Base-by-base conservation (phyloP, 1,140 invertebrate species). In the Drosophila oshimai region DNA sequence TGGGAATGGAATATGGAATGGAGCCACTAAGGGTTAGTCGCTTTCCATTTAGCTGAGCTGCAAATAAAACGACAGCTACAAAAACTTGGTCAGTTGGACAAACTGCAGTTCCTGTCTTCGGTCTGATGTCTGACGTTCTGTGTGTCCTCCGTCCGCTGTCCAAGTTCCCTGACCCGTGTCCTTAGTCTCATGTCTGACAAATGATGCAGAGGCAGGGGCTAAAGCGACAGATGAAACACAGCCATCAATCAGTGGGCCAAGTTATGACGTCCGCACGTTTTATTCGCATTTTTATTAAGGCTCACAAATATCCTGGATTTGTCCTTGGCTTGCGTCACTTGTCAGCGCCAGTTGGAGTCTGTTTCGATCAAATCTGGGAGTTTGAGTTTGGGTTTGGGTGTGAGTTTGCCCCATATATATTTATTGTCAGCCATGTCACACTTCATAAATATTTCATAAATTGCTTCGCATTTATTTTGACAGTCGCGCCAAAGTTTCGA, bases 391-490 rank as follows among this genome's bases (percentile, higher is more conserved):
- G 39, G 0, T n/a, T n/a, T 10, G 3, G 5, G 9, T 26, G 6
- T n/a, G 9, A 4, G 4, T 1, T 5, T 29, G 6, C 0, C 15
- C 60, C 26, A 69, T 60, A 31, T 78, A 61, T 79, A 64, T 80
- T 81, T 80, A 87, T 86, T 86, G 75, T 69, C 76, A 74, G 62
- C 41, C 64, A 54, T 74, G 74, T 84, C 57, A 78, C 79, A 76
- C 68, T 86, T 74, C 65, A 86, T 86, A 87, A 81, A 87, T 87
- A 87, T 81, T 74, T 87, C 55, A 87, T 61, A 81, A 87, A 87
- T 87, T 81, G 73, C 73, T 87, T 87, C 76, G 62, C 80, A 84
- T 86, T 76, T 86, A 36, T 57, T 77, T 72, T 77, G 76, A 77
- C 76, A 65, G 54, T 60, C 34, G 58, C 77, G 46, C 77, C 74